A percentile compares a stretch with the other conserved stretches of the same genome.
These are phyloP conservation scores for Vireo griseus DNA, from an alignment of 2,797 vertebrate species.

Conservation along the genomic window DNA sequence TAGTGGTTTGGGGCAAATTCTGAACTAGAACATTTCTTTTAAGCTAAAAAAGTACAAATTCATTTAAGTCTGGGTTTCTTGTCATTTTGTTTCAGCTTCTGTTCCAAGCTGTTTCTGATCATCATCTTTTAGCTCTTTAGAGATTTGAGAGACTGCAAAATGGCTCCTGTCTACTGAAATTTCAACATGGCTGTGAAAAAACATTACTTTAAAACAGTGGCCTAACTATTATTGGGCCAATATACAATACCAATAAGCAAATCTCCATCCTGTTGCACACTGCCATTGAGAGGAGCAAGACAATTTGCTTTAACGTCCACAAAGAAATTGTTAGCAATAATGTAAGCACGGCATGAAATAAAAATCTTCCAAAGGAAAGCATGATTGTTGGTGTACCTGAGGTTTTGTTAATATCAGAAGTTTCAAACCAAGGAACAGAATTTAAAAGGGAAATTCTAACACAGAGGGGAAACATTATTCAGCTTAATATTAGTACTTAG, in stretches of 20 bases:
- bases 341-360: neutral
- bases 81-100: neutral
- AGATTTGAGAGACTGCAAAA: neutral
- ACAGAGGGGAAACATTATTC: neutral
- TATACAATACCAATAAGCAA: neutral
- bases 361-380: neutral
- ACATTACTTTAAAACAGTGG: neutral
- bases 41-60: neutral
- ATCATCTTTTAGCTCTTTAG: neutral
- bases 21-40: neutral
- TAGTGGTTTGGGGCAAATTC: slow-evolving; percentile 27
- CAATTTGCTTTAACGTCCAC: neutral
- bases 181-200: neutral
- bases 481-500: neutral
- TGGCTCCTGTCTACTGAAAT: neutral
- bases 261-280: neutral
- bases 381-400: neutral
- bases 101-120: neutral
- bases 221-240: neutral
- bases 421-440: neutral
- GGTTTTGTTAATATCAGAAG: neutral
- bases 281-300: neutral
- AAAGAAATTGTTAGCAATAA: neutral
- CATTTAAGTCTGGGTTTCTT: neutral
- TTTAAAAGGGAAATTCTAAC: neutral